Evolutionary conservation across 1,140 invertebrate species (phyloP).

Genomic region (Neodiprion pinetum): DNA sequence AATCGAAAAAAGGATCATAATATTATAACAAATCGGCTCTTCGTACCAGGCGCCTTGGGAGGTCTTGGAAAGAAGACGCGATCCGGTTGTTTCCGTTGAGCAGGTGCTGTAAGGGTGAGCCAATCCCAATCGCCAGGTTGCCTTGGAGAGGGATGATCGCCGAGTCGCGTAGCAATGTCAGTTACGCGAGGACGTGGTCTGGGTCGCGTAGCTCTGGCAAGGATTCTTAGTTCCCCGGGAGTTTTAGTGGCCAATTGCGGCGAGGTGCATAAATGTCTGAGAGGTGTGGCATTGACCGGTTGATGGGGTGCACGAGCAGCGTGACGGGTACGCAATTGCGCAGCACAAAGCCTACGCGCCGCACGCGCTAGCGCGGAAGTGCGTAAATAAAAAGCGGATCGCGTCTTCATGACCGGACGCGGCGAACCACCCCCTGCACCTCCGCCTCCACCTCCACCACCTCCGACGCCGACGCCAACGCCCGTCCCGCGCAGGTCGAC

Average conservation of each 20-base stretch:
- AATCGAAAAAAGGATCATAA: too few relatives aligned
- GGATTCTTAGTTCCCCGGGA: conserved; percentile 76
- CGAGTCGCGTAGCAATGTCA: conserved; percentile 79
- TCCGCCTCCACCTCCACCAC: conserved; percentile 39
- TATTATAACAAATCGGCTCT: too few relatives aligned
- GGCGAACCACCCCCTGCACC: conserved; percentile 71
- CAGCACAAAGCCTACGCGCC: conserved; percentile 83
- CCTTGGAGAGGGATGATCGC: conserved; percentile 63
- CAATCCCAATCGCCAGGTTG: conserved; percentile 77
- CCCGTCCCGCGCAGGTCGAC: conserved; percentile 63
- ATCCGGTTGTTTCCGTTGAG: conserved; percentile 79
- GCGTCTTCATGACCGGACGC: conserved; percentile 94
- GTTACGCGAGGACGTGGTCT: conserved; percentile 78
- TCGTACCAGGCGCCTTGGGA: conserved; percentile 77
- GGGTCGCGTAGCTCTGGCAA: conserved; percentile 80
- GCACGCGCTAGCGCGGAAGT: conserved; percentile 88
- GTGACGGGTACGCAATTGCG: conserved; percentile 83
- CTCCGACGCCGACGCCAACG: conserved; percentile 26
- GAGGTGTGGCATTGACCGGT: conserved; percentile 67
- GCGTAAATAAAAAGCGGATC: conserved; percentile 93
- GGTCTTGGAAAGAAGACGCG: conserved; percentile 87
- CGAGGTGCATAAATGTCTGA: conserved; percentile 68
- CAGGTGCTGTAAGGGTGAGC: conserved; percentile 80
- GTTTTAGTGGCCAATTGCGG: conserved; percentile 85
- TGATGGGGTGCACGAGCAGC: conserved; percentile 85